Conservation (phyloP, 2,113 vertebrate species). For the Aleadryas rufinucha region DNA sequence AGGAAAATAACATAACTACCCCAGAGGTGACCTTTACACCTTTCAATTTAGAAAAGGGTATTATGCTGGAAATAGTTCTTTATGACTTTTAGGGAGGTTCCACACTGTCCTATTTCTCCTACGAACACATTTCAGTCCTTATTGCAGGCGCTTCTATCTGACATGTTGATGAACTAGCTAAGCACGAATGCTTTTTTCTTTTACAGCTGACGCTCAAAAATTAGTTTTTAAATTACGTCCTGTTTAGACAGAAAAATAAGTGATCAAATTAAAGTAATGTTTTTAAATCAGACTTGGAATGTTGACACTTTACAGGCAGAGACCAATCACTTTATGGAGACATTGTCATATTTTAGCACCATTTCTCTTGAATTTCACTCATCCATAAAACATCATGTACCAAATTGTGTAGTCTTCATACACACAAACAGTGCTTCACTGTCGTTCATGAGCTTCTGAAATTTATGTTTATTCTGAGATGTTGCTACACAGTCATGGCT, state of each 20-base stretch:
- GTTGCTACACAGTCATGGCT: not conserved
- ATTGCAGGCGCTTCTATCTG: not conserved
- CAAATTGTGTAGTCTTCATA: not conserved
- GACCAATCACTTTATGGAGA: not conserved
- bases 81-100: not conserved
- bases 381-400: fast-evolving
- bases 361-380: not conserved
- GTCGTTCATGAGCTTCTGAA: not conserved
- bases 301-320: not conserved
- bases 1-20: not conserved
- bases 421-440: not conserved
- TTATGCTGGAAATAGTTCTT: not conserved
- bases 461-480: not conserved
- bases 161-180: not conserved
- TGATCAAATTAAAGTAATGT: not conserved
- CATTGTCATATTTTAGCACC: not conserved
- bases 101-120: not conserved
- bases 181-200: not conserved
- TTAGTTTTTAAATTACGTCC: not conserved
- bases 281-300: not conserved
- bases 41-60: not conserved
- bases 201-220: not conserved
- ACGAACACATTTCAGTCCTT: not conserved
- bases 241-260: not conserved
- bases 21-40: not conserved